Conservation (phyloP, 2,113 vertebrate genomes). For the Argyrosomus japonicus region DNA sequence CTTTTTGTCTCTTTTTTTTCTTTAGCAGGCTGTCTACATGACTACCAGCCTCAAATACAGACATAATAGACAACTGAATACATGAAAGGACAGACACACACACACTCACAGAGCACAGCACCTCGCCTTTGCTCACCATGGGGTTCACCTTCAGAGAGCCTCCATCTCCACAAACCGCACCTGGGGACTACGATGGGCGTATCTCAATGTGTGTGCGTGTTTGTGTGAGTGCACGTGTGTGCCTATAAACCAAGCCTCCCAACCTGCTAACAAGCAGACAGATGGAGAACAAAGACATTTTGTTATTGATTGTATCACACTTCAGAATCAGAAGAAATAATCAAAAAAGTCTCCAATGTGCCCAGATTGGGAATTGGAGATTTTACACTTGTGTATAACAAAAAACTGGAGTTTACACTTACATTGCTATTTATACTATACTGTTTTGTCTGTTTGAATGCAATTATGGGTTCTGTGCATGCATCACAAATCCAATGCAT, state of each 20-base stretch:
- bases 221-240: neutral
- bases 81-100: conserved; percentile 58
- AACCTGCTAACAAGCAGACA: conserved; percentile 36
- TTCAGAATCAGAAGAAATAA: conserved; percentile 40
- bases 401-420: neutral
- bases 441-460: neutral
- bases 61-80: conserved; percentile 52
- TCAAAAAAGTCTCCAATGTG: neutral
- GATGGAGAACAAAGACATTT: conserved; percentile 66
- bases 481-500: conserved; percentile 5
- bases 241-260: conserved; percentile 1
- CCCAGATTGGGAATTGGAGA: conserved; percentile 4
- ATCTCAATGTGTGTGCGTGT: conserved; percentile 26
- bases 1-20: neutral
- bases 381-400: neutral
- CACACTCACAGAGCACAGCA: conserved; percentile 52
- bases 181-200: conserved; percentile 65
- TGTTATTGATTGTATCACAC: conserved; percentile 52
- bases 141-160: conserved; percentile 78
- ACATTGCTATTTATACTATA: too few species aligned
- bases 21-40: neutral
- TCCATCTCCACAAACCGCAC: conserved; percentile 64
- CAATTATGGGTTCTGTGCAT: neutral
- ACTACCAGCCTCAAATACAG: conserved; percentile 36
- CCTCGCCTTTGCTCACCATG: conserved; percentile 60